These are phyloP conservation scores for Numenius arquata DNA, from an alignment of 2,113 vertebrate species.

Conservation along the genomic window DNA sequence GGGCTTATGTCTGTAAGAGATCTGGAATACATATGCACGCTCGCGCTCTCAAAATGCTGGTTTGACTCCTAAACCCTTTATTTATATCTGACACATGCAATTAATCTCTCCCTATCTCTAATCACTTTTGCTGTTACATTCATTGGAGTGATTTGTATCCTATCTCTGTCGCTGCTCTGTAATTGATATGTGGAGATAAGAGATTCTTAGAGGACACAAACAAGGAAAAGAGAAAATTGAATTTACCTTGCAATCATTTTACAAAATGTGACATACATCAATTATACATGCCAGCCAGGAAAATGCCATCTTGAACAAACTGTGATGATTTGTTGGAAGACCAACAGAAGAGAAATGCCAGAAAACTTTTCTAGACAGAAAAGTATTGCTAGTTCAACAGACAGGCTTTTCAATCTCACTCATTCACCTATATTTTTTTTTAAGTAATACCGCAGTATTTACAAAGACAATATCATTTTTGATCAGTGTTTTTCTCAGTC, in stretches of 20 bases:
- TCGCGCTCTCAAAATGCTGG: not conserved
- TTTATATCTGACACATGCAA: conserved; percentile 45
- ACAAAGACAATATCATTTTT: not conserved
- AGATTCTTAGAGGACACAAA: conserved; percentile 57
- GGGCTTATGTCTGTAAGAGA: not conserved
- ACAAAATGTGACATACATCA: conserved; percentile 39
- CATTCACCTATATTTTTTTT: not conserved
- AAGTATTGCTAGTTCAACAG: not conserved
- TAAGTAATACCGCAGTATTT: not conserved
- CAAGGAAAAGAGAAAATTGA: conserved; percentile 48
- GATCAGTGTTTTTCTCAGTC: not conserved
- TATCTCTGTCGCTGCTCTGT: conserved; percentile 26
- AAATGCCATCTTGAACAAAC: conserved; percentile 54
- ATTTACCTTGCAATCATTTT: conserved; percentile 53
- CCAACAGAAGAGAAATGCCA: conserved; percentile 23
- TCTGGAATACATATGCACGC: not conserved
- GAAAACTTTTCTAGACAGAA: conserved; percentile 11
- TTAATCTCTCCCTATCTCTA: conserved; percentile 49
- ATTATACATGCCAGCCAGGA: conserved; percentile 43
- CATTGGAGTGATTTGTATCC: conserved; percentile 26
- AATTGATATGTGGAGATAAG: conserved; percentile 58
- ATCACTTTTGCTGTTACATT: conserved; percentile 43
- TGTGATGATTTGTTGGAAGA: conserved; percentile 11
- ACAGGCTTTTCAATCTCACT: not conserved
- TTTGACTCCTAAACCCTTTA: conserved; percentile 9